Base-by-base conservation (phyloP, 2,113 vertebrate genomes). In the Syngnathus floridae region DNA sequence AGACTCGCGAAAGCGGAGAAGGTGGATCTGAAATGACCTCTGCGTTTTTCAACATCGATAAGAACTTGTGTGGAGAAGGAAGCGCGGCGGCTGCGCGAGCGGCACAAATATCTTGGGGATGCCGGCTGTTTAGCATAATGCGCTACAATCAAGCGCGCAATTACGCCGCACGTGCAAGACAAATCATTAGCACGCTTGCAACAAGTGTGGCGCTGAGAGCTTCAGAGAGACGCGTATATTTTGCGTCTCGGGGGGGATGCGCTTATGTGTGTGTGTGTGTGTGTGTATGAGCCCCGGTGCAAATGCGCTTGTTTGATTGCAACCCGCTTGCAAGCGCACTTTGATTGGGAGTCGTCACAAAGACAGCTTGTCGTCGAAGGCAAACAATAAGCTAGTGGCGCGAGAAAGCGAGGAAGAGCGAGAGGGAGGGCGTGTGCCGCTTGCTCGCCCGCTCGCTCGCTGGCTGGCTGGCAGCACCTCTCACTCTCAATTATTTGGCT, bases 401-500 rank as follows among this genome's bases (percentile, higher is more conserved):
- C 90, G 92, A 93, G 14, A 46, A 5, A 94, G 93, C 94, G 92
- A 93, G 90, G 86, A 83, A 71, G 86, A 87, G 91, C 90, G 87
- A 92, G 90, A 91, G 88, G 91, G 92, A 89, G 90, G 92, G 84
- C 88, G 89, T 88, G 90, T 90, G 90, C 92, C 92, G 94, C 93
- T 31, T 31, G 93, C 95, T 93, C 93, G 86, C 87, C 16, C 83
- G 87, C 93, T 13, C 7, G 38, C 58, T 61, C 11, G 38, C 58
- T 43, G 83, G 87, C 93, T 46, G 11, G 59, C 59, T 61, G 6
- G 59, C 59, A 92, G 94, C 93, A 96, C 93, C 94, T 96, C 94
- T 98, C 95, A 96, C 93, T 98, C 95, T 95, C 94, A 97, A 97
- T 97, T 97, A 97, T 94, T 94, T 93, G 92, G 91, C 91, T 94